Evolutionary conservation across 1,140 invertebrate genomes (phyloP).

Genomic region (Probaryconus sp.): DNA sequence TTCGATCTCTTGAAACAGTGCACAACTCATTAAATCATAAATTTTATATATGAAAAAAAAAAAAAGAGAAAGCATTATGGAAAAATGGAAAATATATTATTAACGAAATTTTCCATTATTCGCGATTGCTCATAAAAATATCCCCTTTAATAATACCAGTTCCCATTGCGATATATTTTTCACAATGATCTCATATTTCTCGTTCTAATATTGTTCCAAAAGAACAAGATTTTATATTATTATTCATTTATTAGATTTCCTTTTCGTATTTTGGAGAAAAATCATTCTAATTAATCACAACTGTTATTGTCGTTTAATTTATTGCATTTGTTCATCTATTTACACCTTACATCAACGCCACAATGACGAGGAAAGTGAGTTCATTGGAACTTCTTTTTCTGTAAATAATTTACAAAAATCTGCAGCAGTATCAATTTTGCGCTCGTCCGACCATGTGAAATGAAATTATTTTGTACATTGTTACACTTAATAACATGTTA

Average conservation of each 20-base stretch:
- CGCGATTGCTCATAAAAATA: slow-evolving; percentile 4
- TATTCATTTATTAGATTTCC: slow-evolving; percentile 24
- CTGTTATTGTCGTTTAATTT: too few relatives aligned
- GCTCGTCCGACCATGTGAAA: slow-evolving; percentile 21
- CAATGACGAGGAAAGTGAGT: slow-evolving; percentile 29
- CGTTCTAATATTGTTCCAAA: neutral
- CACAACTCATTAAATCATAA: slow-evolving; percentile 12
- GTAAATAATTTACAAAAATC: slow-evolving; percentile 29
- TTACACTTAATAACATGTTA: neutral
- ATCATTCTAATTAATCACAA: too few relatives aligned
- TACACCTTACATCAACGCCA: neutral
- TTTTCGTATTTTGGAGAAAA: too few relatives aligned
- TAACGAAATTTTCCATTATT: neutral
- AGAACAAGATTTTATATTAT: slow-evolving; percentile 5
- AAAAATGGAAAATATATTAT: slow-evolving; percentile 15
- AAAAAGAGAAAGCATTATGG: slow-evolving; percentile 1
- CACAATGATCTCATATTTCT: slow-evolving; percentile 26
- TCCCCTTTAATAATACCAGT: neutral
- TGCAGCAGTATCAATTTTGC: slow-evolving; percentile 18
- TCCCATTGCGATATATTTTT: too few relatives aligned
- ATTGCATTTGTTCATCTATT: too few relatives aligned
- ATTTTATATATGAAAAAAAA: slow-evolving; percentile 26
- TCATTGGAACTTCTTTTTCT: too few relatives aligned
- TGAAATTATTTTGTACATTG: neutral
- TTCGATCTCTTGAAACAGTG: slow-evolving; percentile 28